These are phyloP conservation scores for Corythaeola cristata DNA, from an alignment of 2,113 vertebrate genomes.

Conservation along the genomic window DNA sequence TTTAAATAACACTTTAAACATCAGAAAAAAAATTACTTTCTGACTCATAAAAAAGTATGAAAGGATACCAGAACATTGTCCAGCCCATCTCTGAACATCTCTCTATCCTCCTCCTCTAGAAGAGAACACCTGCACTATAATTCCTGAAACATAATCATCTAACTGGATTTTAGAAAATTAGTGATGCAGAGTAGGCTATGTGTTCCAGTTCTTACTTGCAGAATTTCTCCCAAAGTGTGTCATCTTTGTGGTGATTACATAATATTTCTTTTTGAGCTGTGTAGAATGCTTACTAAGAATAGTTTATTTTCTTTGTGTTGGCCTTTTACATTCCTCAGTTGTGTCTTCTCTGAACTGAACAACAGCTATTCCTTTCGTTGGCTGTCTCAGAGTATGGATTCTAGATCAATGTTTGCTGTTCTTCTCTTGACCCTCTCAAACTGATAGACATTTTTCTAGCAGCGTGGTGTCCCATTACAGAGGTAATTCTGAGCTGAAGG, in stretches of 20 bases:
- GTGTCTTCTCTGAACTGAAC: neutral
- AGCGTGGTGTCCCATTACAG: neutral
- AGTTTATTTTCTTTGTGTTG: neutral
- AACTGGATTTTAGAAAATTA: neutral
- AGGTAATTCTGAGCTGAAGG: neutral
- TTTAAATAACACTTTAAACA: neutral
- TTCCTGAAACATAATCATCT: neutral
- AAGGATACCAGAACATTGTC: neutral
- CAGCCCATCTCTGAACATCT: neutral
- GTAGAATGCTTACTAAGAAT: neutral
- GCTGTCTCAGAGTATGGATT: neutral
- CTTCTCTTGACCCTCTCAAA: neutral
- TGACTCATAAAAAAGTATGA: neutral
- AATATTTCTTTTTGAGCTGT: neutral
- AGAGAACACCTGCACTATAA: neutral
- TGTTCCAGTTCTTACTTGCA: neutral
- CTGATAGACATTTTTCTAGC: neutral
- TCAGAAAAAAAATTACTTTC: neutral
- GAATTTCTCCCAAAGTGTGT: neutral
- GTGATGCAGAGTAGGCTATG: no score
- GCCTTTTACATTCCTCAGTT: neutral
- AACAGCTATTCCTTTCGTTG: neutral
- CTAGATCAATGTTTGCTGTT: fast-evolving
- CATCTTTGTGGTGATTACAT: neutral
- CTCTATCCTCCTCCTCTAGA: neutral